Percentiles rank a stretch among this genome's conserved stretches.
Conservation (phyloP, 2,113 vertebrate genomes). For the rat (Rattus norvegicus) region GRCr8 NC_086028.1:81239501-81240000, state of each 20-base stretch:
- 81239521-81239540: conserved; percentile 18
- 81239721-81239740: conserved; percentile 39
- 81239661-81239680: neutral
- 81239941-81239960: conserved; percentile 65
- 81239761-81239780: conserved; percentile 55
- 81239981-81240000: conserved; percentile 63
- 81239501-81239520: neutral
- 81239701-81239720: neutral
- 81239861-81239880: conserved; percentile 70
- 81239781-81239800: conserved; percentile 21
- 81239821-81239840: conserved; percentile 77
- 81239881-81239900: neutral
- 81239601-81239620: neutral
- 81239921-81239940: conserved; percentile 60
- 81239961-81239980: neutral
- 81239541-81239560: neutral
- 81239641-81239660: neutral
- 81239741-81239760: conserved; percentile 10
- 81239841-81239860: conserved; percentile 68
- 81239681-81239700: neutral
- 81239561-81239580: neutral
- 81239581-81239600: neutral
- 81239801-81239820: neutral
- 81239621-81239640: neutral
- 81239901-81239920: conserved; percentile 53